phyloP scores from a whole-genome alignment of 2,113 vertebrate genomes.

The Prunella himalayana region DNA sequence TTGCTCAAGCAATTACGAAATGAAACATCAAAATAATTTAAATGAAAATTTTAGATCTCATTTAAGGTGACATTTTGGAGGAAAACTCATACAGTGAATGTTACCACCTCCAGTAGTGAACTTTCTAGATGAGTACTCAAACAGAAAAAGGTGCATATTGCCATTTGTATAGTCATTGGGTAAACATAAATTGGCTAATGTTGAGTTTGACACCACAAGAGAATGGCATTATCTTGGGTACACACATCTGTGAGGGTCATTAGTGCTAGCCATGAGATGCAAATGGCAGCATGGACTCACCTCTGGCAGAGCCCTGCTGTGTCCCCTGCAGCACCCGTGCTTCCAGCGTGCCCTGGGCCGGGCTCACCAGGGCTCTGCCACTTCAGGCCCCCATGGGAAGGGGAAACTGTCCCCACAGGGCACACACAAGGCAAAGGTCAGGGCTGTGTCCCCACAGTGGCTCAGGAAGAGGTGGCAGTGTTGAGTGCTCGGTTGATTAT shows the following conservation, averaged over 20 bases:
- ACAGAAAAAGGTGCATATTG: background rate
- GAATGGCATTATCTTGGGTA: background rate
- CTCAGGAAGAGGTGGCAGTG: background rate
- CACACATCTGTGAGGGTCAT: background rate
- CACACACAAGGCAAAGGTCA: background rate
- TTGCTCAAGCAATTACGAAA: background rate
- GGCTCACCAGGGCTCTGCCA: background rate
- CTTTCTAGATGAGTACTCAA: background rate
- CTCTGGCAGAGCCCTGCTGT: background rate
- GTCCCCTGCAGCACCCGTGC: background rate
- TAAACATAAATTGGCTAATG: background rate
- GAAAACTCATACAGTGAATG: background rate
- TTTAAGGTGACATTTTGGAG: background rate
- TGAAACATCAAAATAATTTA: background rate
- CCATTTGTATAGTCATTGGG: background rate
- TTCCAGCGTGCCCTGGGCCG: background rate
- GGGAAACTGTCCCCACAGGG: background rate
- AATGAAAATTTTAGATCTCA: background rate
- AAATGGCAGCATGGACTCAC: fast-evolving
- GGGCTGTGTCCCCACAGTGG: background rate
- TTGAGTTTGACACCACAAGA: background rate
- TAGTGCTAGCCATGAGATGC: background rate
- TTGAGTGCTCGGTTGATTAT: background rate
- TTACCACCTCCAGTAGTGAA: background rate
- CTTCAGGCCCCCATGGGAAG: background rate